Base-by-base conservation (phyloP, 2,888 invertebrate species). In the Arrhopalites spinosus region DNA sequence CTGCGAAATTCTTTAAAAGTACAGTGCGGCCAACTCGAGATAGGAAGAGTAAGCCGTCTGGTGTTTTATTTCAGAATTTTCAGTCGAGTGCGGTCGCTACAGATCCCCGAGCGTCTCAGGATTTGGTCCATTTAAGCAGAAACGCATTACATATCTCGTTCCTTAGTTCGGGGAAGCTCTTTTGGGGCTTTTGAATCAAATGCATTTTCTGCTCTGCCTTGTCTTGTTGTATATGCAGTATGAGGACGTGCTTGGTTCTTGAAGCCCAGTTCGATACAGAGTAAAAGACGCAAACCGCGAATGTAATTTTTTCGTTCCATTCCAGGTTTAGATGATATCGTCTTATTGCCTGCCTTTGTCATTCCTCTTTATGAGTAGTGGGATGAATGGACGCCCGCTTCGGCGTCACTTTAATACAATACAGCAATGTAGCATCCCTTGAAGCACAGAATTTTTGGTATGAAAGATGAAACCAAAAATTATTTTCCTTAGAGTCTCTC, bases 31-130 rank as follows among this genome's bases (percentile, higher is more conserved):
- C 50, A 20, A 47, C 47, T 30, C 20, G 2, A 45, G 64, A 63
- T 36, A 69, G 56, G 76, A 66, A 59, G 45, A 70, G 74, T 66
- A 74, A 76, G 79, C 79, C 79, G 77, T 75, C 79, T 77, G 77
- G 79, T 74, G 79, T 79, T 79, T 74, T 74, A 76, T 77, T 79
- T 76, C 27, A 72, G 76, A 79, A 77, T 77, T 78, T 75, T 77
- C 61, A 67, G 67, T 45, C 50, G 72, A 61, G 56, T 69, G 53
- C 74, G 50, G 66, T 50, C 53, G 64, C n/a, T 43, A 73, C 72
- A 47, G 61, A 56, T 68, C 47, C 69, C 53, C 30, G 13, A 25
- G 53, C 56, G 43, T 20, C 73, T 67, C 50, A 68, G 59, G 56
- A 73, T 73, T 63, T 29, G 59, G 30, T 27, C 20, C 71, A 43